Percentiles rank a stretch among this genome's conserved stretches.
phyloP scores from a whole-genome alignment of 2,113 vertebrate genomes.

The Forbesichthys agassizii region DNA sequence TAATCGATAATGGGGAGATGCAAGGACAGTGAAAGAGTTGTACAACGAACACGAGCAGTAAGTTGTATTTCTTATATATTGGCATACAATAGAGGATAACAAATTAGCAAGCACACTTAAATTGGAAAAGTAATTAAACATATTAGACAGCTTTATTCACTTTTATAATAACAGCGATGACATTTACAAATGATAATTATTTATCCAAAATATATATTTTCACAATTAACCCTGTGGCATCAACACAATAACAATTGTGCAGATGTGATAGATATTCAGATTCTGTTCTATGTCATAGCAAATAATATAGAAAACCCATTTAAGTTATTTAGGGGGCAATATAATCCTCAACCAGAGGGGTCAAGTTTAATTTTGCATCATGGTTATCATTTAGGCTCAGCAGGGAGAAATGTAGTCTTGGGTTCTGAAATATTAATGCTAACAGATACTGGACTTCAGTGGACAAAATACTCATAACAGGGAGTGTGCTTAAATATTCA shows the following conservation, averaged over 20 bases:
- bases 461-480: neutral
- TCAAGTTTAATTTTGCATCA: neutral
- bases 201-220: neutral
- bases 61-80: too few species aligned
- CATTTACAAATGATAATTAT: slow-evolving; percentile 1
- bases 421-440: slow-evolving; percentile 28
- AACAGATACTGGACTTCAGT: slow-evolving; percentile 16
- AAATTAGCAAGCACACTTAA: slow-evolving; percentile 21
- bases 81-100: neutral
- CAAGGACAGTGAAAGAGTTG: too few species aligned
- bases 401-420: slow-evolving; percentile 1
- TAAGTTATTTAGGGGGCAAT: neutral
- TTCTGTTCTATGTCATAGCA: too few species aligned
- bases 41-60: too few species aligned
- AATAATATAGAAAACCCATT: neutral
- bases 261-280: too few species aligned
- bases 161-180: neutral
- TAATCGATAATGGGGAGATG: too few species aligned
- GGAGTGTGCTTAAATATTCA: neutral
- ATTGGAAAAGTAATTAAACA: slow-evolving; percentile 18
- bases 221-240: too few species aligned
- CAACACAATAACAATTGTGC: too few species aligned
- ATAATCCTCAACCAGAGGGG: neutral
- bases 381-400: neutral
- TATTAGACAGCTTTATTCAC: slow-evolving; percentile 2